A percentile compares a stretch with the other conserved stretches of the same genome.
Conservation (phyloP, 2,888 invertebrate genomes). For the Perdita meconis region DNA sequence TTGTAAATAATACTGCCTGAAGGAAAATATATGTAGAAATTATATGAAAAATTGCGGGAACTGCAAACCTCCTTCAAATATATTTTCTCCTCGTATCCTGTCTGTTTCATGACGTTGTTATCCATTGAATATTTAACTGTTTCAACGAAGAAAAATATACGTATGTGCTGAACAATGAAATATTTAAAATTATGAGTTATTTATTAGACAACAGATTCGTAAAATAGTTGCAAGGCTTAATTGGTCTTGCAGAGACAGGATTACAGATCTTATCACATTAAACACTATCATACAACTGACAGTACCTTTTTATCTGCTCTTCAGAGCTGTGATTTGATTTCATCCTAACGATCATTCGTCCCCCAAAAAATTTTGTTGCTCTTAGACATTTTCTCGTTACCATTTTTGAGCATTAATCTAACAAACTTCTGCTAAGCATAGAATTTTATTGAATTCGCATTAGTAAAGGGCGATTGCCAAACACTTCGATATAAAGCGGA, state of each 20-base stretch:
- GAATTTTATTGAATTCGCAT: not conserved
- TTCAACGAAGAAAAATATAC: constrained; percentile 12
- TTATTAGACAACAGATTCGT: constrained; percentile 60
- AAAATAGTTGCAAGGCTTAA: constrained; percentile 50
- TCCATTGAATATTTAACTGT: constrained; percentile 16
- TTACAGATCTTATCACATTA: constrained; percentile 50
- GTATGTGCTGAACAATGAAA: constrained; percentile 35
- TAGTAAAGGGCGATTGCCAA: constrained; percentile 1
- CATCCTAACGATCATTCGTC: not conserved
- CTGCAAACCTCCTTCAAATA: constrained; percentile 35
- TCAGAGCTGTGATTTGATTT: constrained; percentile 8
- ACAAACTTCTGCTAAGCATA: constrained; percentile 20
- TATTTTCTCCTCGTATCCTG: constrained; percentile 36
- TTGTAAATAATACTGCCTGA: constrained; percentile 81
- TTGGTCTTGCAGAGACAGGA: constrained; percentile 38
- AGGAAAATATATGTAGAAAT: constrained; percentile 78
- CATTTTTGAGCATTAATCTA: constrained; percentile 24
- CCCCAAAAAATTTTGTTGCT: not conserved
- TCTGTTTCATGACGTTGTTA: constrained; percentile 15
- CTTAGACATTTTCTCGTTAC: not conserved
- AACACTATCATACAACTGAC: constrained; percentile 31
- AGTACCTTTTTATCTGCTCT: constrained; percentile 14
- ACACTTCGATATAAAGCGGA: constrained; percentile 9
- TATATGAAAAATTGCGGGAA: constrained; percentile 69
- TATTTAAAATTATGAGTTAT: constrained; percentile 51